Evolutionary conservation across 2,797 vertebrate genomes (phyloP).

Genomic region (Otus scops): DNA sequence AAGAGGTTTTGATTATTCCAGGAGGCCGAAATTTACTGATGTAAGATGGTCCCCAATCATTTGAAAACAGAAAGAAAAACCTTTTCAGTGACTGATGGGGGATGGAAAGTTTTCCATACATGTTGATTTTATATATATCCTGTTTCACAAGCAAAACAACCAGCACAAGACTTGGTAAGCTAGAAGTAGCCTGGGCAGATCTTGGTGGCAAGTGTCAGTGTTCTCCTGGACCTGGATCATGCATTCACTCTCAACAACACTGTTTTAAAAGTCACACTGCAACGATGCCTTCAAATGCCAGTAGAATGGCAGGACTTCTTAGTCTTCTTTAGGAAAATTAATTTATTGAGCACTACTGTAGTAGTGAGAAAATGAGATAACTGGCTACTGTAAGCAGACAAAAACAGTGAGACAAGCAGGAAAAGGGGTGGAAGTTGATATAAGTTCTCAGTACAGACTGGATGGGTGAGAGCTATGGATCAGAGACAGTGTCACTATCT

Average conservation of each 20-base stretch:
- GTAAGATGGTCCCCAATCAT: neutral
- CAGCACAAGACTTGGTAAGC: neutral
- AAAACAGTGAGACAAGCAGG: neutral
- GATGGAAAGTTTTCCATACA: neutral
- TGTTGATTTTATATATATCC: neutral
- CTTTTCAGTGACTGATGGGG: neutral
- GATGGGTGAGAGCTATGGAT: neutral
- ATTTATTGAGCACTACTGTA: neutral
- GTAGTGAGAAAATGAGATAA: neutral
- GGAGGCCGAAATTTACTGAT: neutral
- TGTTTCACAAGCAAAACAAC: neutral
- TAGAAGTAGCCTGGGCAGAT: neutral
- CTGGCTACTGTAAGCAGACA: neutral
- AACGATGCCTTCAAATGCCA: neutral
- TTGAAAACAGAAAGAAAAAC: neutral
- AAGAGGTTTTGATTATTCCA: conserved; percentile 7
- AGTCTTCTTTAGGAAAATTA: neutral
- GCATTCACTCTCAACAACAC: neutral
- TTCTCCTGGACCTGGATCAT: neutral
- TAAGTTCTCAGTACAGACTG: neutral
- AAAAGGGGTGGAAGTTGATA: neutral
- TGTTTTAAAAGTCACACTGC: neutral
- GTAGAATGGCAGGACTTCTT: neutral
- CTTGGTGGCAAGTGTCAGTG: neutral
- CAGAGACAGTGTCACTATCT: neutral